phyloP scores from a whole-genome alignment of 2,113 vertebrate species.

The Neoarius graeffei region DNA sequence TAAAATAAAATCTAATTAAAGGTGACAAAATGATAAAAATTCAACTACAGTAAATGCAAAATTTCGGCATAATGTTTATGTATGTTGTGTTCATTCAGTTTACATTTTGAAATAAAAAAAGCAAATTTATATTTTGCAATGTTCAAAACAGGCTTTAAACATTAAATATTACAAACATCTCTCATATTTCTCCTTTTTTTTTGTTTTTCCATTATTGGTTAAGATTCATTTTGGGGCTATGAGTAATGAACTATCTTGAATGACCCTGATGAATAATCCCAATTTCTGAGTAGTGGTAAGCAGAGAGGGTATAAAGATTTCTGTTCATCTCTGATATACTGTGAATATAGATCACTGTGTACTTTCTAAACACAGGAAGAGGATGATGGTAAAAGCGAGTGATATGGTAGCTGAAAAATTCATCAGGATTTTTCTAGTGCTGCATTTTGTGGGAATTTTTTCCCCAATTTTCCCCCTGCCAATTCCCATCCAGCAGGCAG shows the following conservation, averaged over 20 bases:
- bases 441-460: too few species aligned
- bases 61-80: background rate
- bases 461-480: too few species aligned
- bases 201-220: background rate
- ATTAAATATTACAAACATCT: too few species aligned
- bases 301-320: background rate
- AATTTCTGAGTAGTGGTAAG: background rate
- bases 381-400: too few species aligned
- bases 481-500: too few species aligned
- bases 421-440: too few species aligned
- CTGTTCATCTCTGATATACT: too few species aligned
- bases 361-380: background rate
- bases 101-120: background rate
- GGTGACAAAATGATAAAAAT: background rate
- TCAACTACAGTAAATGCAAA: background rate
- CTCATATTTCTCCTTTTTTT: background rate
- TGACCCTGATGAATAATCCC: too few species aligned
- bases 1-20: background rate
- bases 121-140: background rate
- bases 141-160: too few species aligned
- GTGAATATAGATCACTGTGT: too few species aligned
- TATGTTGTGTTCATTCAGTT: background rate
- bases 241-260: background rate
- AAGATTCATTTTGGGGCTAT: background rate
- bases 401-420: too few species aligned